Evolutionary conservation across 2,113 vertebrate species (phyloP).

Genomic region (Peromyscus polionotus): DNA sequence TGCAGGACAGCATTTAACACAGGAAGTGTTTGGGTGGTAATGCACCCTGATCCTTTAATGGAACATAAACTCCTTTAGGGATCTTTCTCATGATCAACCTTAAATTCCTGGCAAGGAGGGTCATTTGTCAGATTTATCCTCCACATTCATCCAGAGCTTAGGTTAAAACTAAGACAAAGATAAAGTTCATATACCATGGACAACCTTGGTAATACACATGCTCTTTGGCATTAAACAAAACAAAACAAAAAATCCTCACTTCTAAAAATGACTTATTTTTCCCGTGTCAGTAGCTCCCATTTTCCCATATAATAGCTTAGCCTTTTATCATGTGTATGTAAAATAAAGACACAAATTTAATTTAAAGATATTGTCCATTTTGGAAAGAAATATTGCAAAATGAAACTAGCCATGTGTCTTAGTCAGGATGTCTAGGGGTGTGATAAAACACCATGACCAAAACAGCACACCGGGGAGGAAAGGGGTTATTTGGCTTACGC

Average conservation of each 20-base stretch:
- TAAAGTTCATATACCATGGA: not conserved
- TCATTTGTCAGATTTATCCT: not conserved
- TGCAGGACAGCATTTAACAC: not conserved
- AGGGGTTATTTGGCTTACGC: not conserved
- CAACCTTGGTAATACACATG: not conserved
- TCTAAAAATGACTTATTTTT: conserved; percentile 14
- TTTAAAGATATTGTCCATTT: not conserved
- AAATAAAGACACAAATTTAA: conserved; percentile 45
- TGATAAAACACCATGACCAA: not conserved
- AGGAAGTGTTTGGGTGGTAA: not conserved
- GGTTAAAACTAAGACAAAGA: conserved; percentile 23
- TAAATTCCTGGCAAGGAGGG: not conserved
- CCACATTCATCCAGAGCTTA: not conserved
- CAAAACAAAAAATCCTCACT: not conserved
- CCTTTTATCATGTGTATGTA: not conserved
- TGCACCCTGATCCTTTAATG: not conserved
- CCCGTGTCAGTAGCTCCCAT: not conserved
- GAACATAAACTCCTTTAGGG: not conserved
- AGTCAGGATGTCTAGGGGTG: not conserved
- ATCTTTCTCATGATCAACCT: conserved; percentile 2
- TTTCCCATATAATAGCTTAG: not conserved
- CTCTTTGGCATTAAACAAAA: not conserved
- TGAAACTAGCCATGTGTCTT: not conserved
- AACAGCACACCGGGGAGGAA: not conserved
- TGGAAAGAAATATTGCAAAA: not conserved